phyloP scores from a whole-genome alignment of 2,888 invertebrate genomes.

The Hecatera dysodea region DNA sequence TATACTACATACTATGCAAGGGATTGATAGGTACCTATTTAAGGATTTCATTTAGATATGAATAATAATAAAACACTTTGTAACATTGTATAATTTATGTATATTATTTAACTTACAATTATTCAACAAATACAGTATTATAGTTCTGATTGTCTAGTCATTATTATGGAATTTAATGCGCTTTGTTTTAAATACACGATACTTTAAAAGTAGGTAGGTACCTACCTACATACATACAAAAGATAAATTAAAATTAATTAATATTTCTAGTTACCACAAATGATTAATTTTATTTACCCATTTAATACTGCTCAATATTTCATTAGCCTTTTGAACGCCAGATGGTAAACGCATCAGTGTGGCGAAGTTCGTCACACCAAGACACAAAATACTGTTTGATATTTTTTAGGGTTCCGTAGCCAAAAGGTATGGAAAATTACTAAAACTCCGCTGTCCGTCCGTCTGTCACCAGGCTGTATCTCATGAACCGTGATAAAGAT shows the following conservation, averaged over 20 bases:
- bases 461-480: no score
- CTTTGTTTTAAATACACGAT: constrained; percentile 1
- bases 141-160: not conserved
- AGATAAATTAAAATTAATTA: constrained; percentile 7
- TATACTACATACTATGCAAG: no score
- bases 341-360: no score
- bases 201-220: no score
- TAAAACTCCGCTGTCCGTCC: no score
- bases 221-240: not conserved
- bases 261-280: constrained; percentile 2
- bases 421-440: no score
- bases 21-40: not conserved
- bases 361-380: no score
- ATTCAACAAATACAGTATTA: constrained; percentile 17
- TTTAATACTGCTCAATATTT: not conserved
- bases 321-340: not conserved
- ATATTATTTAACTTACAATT: not conserved
- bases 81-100: not conserved
- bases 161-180: not conserved
- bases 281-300: not conserved
- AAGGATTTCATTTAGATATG: not conserved
- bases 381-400: no score
- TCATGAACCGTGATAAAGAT: no score
- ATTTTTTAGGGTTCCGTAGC: no score
- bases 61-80: not conserved